phyloP scores from a whole-genome alignment of 2,888 invertebrate genomes.

The Auanema sp. region DNA sequence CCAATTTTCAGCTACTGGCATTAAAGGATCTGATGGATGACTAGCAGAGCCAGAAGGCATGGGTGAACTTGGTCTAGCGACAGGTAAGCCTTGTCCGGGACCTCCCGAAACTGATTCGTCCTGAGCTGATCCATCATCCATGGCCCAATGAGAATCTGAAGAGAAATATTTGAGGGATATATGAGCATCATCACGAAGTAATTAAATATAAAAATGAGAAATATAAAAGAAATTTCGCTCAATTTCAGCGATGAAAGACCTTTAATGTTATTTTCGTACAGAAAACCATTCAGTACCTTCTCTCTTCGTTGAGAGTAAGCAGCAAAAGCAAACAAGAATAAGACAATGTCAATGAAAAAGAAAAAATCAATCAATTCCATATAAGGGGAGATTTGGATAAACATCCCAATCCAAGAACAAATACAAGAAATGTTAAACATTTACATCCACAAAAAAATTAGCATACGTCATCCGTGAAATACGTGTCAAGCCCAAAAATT shows the following conservation, averaged over 20 bases:
- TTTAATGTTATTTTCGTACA: slow-evolving; percentile 4
- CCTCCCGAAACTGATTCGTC: slow-evolving; percentile 22
- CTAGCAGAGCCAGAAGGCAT: slow-evolving; percentile 27
- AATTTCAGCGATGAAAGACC: background rate
- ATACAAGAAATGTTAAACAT: too few relatives aligned
- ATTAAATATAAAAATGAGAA: background rate
- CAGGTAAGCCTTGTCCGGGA: slow-evolving; percentile 14
- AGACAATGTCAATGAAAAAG: slow-evolving; percentile 5
- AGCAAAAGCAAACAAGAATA: slow-evolving; percentile 1
- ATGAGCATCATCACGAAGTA: background rate
- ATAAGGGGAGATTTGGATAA: too few relatives aligned
- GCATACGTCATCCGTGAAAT: too few relatives aligned
- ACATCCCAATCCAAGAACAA: too few relatives aligned
- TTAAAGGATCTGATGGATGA: slow-evolving; percentile 33
- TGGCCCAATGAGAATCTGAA: too few relatives aligned
- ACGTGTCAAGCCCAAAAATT: too few relatives aligned
- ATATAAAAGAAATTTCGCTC: background rate
- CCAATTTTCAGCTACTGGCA: slow-evolving; percentile 98
- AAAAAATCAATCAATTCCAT: too few relatives aligned
- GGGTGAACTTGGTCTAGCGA: slow-evolving; percentile 29
- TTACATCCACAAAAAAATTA: too few relatives aligned
- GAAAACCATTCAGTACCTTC: background rate
- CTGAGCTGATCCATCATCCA: slow-evolving; percentile 20
- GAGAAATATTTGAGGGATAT: background rate
- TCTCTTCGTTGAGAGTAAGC: background rate